A percentile compares a stretch with the other conserved stretches of the same genome.
Evolutionary conservation across 2,113 vertebrate genomes (phyloP).

Genomic region (Isurus oxyrinchus): DNA sequence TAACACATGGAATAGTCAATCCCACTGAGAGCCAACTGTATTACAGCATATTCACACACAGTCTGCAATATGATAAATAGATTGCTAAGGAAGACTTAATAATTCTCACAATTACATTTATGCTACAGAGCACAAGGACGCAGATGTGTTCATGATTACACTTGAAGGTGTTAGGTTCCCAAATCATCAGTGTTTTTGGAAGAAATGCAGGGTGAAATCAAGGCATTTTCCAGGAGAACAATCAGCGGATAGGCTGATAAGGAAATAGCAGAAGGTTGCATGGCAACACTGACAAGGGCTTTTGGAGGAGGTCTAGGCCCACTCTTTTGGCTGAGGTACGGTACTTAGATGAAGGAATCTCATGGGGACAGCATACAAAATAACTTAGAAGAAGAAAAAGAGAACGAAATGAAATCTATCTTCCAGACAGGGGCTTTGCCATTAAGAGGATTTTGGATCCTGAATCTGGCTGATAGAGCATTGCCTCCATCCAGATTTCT

Average conservation of each 20-base stretch:
- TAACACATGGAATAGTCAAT: neutral
- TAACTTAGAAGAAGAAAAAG: neutral
- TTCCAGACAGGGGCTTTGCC: neutral
- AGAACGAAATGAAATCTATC: neutral
- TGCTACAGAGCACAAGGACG: neutral
- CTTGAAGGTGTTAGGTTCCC: neutral
- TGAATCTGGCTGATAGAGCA: neutral
- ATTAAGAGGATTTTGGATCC: neutral
- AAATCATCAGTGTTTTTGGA: neutral
- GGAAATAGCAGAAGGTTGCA: neutral
- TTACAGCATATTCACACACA: neutral
- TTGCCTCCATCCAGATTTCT: neutral
- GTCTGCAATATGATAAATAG: neutral
- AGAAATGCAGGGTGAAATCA: neutral
- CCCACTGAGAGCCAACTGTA: neutral
- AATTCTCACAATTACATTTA: neutral
- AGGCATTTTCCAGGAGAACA: neutral
- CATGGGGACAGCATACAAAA: neutral
- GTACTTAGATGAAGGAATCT: neutral
- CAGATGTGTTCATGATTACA: neutral
- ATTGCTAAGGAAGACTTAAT: neutral
- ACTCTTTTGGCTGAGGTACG: neutral
- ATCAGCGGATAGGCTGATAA: neutral
- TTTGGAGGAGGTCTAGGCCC: neutral
- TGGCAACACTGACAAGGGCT: neutral